Percentiles rank a stretch among this genome's conserved stretches.
These are phyloP conservation scores for Heliocidaris erythrogramma DNA, from an alignment of 35 echinoderm and acorn worm species.

Conservation along the genomic window DNA sequence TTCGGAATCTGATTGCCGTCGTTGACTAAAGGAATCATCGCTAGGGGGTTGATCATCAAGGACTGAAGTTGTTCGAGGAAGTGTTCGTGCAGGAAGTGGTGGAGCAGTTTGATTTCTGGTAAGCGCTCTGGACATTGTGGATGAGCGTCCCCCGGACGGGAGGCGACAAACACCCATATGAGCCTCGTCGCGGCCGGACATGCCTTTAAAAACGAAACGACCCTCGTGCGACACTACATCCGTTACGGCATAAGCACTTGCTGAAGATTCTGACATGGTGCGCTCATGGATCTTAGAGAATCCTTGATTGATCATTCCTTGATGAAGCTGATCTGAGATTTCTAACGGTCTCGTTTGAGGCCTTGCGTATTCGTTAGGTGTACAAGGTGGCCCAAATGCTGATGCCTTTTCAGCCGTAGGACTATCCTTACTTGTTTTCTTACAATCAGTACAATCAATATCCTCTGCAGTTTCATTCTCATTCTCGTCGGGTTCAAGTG, in stretches of 20 bases:
- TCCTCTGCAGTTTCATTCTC: background rate
- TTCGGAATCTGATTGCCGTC: slow-evolving; percentile 1
- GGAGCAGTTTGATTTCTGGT: background rate
- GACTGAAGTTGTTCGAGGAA: slow-evolving; percentile 7
- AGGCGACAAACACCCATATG: slow-evolving; percentile 16
- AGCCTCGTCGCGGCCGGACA: slow-evolving; percentile 18
- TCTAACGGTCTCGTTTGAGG: background rate
- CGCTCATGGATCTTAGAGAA: background rate
- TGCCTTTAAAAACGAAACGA: slow-evolving; percentile 26
- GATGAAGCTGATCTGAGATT: background rate
- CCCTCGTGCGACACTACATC: background rate
- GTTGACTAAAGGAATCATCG: background rate
- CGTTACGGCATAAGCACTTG: slow-evolving; percentile 32
- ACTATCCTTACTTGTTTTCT: background rate
- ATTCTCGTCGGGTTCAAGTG: background rate
- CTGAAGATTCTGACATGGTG: background rate
- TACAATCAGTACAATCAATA: background rate
- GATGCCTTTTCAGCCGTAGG: background rate
- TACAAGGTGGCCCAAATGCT: slow-evolving; percentile 5
- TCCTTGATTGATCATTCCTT: background rate
- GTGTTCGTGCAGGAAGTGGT: slow-evolving; percentile 29
- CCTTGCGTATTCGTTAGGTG: slow-evolving; percentile 44
- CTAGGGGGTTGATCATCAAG: background rate
- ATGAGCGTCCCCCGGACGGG: background rate
- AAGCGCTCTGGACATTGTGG: background rate